Conservation (phyloP, 2,888 invertebrate species). For the Griposia aprilina region DNA sequence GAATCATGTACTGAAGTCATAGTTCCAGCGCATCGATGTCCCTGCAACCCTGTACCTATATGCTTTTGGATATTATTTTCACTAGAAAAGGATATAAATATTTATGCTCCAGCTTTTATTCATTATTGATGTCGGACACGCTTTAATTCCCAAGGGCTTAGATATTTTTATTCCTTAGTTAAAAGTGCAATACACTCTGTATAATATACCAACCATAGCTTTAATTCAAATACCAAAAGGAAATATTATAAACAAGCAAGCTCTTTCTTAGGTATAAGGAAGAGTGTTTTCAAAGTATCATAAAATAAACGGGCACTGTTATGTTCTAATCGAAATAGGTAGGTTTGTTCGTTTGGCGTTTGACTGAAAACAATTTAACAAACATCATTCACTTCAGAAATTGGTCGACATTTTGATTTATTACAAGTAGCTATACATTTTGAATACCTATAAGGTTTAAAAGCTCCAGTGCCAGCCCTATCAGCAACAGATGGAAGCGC, state of each 20-base stretch:
- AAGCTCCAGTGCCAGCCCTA: constrained; percentile 55
- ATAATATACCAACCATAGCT: too few relatives aligned
- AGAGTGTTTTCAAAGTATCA: not conserved
- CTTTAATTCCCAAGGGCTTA: too few relatives aligned
- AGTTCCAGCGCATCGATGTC: too few relatives aligned
- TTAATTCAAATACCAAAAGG: not conserved
- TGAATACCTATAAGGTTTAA: not conserved
- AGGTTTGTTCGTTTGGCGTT: too few relatives aligned
- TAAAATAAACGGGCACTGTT: not conserved
- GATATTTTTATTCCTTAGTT: too few relatives aligned
- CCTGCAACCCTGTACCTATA: too few relatives aligned
- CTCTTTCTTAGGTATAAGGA: too few relatives aligned
- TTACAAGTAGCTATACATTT: not conserved
- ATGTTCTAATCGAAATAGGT: too few relatives aligned
- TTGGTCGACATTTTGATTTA: not conserved
- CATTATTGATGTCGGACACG: too few relatives aligned
- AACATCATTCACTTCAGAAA: not conserved
- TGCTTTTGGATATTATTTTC: not conserved
- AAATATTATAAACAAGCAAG: not conserved
- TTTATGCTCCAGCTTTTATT: not conserved
- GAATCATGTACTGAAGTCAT: too few relatives aligned
- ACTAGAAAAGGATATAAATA: too few relatives aligned
- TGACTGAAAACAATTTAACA: not conserved
- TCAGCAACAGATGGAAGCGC: constrained; percentile 57
- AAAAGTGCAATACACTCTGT: too few relatives aligned